Percentiles rank a stretch among this genome's conserved stretches.
Conservation (phyloP, 2,113 vertebrate species). For the Orthonyx spaldingii region DNA sequence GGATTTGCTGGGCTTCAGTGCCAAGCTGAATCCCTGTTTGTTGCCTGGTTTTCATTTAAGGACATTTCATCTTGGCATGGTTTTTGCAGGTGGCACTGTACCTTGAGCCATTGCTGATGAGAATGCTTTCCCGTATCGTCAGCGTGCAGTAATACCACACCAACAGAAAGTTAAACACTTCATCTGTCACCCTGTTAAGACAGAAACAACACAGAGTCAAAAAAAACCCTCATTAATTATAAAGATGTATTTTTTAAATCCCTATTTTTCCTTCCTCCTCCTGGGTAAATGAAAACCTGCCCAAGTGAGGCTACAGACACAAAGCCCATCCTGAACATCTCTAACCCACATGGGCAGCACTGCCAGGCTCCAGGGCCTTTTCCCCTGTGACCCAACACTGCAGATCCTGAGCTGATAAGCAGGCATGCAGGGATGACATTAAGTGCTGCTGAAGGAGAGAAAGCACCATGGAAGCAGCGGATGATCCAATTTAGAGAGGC, state of each 20-base stretch:
- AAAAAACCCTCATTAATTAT: background rate
- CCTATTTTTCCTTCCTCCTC: background rate
- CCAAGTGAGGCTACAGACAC: background rate
- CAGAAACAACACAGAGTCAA: background rate
- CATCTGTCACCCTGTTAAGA: conserved; percentile 86
- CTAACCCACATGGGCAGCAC: background rate
- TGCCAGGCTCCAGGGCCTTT: background rate
- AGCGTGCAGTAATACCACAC: conserved; percentile 98
- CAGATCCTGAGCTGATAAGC: background rate
- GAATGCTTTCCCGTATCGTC: conserved; percentile 94
- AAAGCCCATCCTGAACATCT: background rate
- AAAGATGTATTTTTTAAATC: background rate
- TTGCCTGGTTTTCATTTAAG: background rate
- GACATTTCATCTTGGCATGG: background rate
- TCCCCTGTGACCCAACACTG: background rate
- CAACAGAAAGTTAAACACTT: conserved; percentile 95
- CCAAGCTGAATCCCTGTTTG: background rate
- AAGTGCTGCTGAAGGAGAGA: conserved; percentile 46
- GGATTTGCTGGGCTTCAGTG: background rate
- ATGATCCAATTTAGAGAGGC: conserved; percentile 57
- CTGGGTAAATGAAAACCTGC: background rate
- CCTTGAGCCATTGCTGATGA: conserved; percentile 97
- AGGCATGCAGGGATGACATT: background rate
- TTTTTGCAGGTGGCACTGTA: conserved; percentile 37
- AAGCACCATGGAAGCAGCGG: background rate